phyloP scores from a whole-genome alignment of 2,888 invertebrate species.

The Rhamphomyia laevipes region DNA sequence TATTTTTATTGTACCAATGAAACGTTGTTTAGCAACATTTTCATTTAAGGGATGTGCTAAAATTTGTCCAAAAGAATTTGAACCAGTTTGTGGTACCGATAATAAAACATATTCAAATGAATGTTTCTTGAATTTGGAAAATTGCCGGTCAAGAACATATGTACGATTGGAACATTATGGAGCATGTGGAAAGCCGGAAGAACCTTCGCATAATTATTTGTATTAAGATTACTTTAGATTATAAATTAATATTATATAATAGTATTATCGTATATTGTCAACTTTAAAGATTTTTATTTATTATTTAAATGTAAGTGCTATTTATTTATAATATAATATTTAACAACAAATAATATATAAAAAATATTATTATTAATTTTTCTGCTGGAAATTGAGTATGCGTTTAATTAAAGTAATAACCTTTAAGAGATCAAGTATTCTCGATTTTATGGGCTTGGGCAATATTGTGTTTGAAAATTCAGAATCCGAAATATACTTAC shows the following conservation, averaged over 20 bases:
- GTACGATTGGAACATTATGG: conserved; percentile 71
- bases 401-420: too few relatives aligned
- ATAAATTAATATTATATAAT: not conserved
- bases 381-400: too few relatives aligned
- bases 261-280: too few relatives aligned
- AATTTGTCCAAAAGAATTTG: conserved; percentile 76
- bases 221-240: conserved; percentile 41
- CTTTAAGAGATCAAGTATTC: too few relatives aligned
- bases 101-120: conserved; percentile 86
- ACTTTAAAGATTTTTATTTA: too few relatives aligned
- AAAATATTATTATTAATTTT: too few relatives aligned
- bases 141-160: conserved; percentile 69
- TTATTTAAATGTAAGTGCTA: too few relatives aligned
- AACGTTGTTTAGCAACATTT: conserved; percentile 73
- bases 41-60: conserved; percentile 77
- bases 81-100: conserved; percentile 89
- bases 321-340: too few relatives aligned
- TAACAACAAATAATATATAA: too few relatives aligned
- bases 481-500: too few relatives aligned
- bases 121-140: conserved; percentile 85
- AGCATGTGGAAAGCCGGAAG: conserved; percentile 75
- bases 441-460: too few relatives aligned
- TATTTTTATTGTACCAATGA: conserved; percentile 81
- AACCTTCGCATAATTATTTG: conserved; percentile 76
- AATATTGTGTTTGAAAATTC: too few relatives aligned